Percentiles rank a stretch among this genome's conserved stretches.
phyloP scores from a whole-genome alignment of 2,113 vertebrate genomes.

The Strix uralensis region DNA sequence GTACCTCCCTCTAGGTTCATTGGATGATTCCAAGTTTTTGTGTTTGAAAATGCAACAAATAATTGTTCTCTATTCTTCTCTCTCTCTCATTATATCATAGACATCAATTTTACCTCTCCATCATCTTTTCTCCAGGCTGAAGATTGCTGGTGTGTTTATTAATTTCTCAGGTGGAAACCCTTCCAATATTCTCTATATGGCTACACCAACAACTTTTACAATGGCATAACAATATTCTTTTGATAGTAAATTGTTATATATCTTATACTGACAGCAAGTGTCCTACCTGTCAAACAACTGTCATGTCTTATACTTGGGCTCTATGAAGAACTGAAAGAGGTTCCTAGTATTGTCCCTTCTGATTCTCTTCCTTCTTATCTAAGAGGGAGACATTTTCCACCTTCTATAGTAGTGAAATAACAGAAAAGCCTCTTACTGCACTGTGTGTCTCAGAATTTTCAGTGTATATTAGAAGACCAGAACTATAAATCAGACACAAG shows the following conservation, averaged over 20 bases:
- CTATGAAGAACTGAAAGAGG: not conserved
- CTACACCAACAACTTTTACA: not conserved
- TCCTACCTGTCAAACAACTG: not conserved
- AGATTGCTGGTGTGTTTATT: not conserved
- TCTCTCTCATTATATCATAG: fast-evolving
- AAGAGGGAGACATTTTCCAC: not conserved
- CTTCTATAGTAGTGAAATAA: not conserved
- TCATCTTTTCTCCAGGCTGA: not conserved
- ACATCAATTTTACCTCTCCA: not conserved
- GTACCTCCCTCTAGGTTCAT: not conserved
- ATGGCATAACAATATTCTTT: not conserved
- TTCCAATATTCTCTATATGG: not conserved
- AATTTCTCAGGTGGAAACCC: not conserved
- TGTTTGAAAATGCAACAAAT: not conserved
- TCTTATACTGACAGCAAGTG: not conserved
- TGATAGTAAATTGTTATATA: not conserved
- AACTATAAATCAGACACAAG: not conserved
- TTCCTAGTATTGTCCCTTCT: not conserved
- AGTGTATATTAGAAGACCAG: not conserved
- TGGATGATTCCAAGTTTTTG: not conserved
- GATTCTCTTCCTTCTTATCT: not conserved
- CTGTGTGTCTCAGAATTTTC: not conserved
- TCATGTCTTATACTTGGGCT: not conserved
- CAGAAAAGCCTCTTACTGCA: not conserved
- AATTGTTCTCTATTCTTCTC: not conserved